Conservation (phyloP, 2,797 vertebrate species). For the Valencia hispanica region DNA sequence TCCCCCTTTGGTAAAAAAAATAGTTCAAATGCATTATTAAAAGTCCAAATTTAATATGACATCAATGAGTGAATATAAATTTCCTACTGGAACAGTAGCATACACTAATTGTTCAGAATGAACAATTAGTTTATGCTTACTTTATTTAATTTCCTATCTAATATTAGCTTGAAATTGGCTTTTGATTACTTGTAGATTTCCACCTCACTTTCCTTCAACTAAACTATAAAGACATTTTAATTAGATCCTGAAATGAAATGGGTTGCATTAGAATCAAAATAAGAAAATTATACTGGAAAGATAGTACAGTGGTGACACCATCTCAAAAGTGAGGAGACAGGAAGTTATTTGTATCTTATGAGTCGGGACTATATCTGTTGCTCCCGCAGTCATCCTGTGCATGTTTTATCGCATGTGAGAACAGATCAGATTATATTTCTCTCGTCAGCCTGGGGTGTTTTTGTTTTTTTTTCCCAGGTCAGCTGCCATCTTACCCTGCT, state of each 20-base stretch:
- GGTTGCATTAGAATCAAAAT: conserved; percentile 6
- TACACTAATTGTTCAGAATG: no score
- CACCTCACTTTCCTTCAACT: neutral
- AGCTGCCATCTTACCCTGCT: conserved; percentile 56
- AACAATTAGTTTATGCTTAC: neutral
- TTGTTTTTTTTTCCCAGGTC: conserved; percentile 65
- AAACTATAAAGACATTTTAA: neutral
- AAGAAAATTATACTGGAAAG: conserved; percentile 18
- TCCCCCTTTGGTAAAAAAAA: no score
- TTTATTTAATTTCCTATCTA: conserved; percentile 6
- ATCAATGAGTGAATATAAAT: no score
- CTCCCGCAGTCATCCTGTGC: conserved; percentile 41
- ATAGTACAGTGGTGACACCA: conserved; percentile 37
- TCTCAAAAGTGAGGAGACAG: conserved; percentile 36
- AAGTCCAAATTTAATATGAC: no score
- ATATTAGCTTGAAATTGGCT: neutral
- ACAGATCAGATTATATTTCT: conserved; percentile 55
- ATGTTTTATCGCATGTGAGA: conserved; percentile 44
- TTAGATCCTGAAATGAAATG: neutral
- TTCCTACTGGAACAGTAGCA: no score
- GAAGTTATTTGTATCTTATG: conserved; percentile 56
- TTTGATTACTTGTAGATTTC: neutral
- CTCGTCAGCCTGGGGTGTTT: conserved; percentile 42
- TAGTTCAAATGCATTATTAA: no score
- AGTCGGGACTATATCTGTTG: conserved; percentile 47